A percentile compares a stretch with the other conserved stretches of the same genome.
These are phyloP conservation scores for Sisor rabdophorus DNA, from an alignment of 2,113 vertebrate genomes.

Conservation along the genomic window DNA sequence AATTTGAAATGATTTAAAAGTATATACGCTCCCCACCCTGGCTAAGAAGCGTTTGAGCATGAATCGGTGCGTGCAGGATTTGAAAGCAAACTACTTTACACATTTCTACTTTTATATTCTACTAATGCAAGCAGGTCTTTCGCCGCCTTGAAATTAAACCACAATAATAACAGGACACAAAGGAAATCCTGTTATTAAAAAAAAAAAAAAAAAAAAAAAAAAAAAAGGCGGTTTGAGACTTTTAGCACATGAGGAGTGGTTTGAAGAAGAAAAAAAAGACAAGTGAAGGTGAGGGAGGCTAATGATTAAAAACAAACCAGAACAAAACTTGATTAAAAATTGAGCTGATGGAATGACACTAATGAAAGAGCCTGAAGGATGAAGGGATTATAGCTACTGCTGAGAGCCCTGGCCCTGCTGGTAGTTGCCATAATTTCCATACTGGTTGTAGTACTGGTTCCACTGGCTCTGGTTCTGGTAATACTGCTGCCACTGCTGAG, in stretches of 20 bases:
- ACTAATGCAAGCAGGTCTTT: neutral
- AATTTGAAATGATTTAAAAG: slow-evolving; percentile 39
- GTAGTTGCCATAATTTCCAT: slow-evolving; percentile 77
- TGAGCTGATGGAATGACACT: slow-evolving; percentile 39
- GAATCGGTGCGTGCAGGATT: slow-evolving; percentile 27
- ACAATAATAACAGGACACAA: slow-evolving; percentile 5
- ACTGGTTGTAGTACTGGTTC: slow-evolving; percentile 89
- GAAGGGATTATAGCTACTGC: neutral
- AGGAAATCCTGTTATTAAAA: slow-evolving; percentile 29
- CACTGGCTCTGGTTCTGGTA: slow-evolving; percentile 92
- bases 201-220: slow-evolving; percentile 19
- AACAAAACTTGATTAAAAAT: slow-evolving; percentile 41
- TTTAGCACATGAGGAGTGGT: neutral
- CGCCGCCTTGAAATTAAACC: neutral
- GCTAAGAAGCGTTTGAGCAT: slow-evolving; percentile 29
- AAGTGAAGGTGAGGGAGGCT: neutral
- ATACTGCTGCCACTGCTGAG: slow-evolving; percentile 92
- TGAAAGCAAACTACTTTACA: slow-evolving; percentile 33
- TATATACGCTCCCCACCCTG: slow-evolving; percentile 29
- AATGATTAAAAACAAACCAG: neutral
- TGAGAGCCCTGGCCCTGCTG: slow-evolving; percentile 75
- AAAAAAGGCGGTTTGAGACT: neutral
- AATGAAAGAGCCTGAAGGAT: neutral
- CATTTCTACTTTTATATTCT: slow-evolving; percentile 28
- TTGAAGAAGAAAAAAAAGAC: neutral